These are phyloP conservation scores for Physocephala rufipes DNA, from an alignment of 2,888 invertebrate genomes.

Conservation along the genomic window DNA sequence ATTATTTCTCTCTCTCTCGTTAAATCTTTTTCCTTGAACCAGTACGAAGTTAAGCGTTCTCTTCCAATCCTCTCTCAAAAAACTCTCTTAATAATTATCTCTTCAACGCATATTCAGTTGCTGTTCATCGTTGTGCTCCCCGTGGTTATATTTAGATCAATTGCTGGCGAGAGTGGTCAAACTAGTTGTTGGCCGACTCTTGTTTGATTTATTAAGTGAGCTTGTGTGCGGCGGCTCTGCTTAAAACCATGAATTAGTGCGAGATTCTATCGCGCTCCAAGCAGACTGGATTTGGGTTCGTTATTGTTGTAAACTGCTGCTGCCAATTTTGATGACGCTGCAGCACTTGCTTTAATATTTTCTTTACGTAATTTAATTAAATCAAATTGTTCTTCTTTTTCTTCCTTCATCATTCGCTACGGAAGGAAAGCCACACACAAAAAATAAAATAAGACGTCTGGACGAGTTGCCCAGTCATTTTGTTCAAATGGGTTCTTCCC, in stretches of 20 bases:
- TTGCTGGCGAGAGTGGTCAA: no score
- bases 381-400: constrained; percentile 7
- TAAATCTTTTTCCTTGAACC: not conserved
- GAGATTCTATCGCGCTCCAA: not conserved
- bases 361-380: constrained; percentile 25
- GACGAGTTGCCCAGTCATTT: no score
- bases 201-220: not conserved
- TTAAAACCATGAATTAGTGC: not conserved
- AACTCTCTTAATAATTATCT: no score
- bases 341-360: constrained; percentile 20
- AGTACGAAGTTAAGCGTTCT: no score
- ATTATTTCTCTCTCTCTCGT: not conserved
- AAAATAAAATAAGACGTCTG: constrained; percentile 21
- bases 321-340: not conserved
- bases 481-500: no score
- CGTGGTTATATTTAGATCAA: no score
- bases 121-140: no score
- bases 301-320: not conserved
- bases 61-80: no score
- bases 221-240: not conserved
- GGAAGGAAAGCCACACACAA: constrained; percentile 6
- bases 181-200: not conserved
- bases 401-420: not conserved
- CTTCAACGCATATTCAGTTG: no score
- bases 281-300: not conserved